phyloP scores from a whole-genome alignment of 2,113 vertebrate genomes.

The Cettia cetti region DNA sequence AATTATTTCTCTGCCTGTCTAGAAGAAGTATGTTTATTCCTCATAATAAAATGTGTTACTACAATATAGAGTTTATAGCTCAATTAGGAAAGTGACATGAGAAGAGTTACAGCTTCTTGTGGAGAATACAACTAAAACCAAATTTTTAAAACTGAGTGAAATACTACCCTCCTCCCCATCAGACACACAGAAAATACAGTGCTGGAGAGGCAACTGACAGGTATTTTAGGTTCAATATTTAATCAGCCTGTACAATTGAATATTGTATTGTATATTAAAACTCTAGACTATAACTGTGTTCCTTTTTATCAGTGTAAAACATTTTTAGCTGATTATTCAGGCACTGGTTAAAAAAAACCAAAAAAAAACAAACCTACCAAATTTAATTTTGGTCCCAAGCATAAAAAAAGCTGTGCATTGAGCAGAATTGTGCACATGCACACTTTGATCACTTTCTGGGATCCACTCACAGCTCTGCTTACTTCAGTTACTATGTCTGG shows the following conservation, averaged over 20 bases:
- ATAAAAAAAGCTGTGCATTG: not conserved
- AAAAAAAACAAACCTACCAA: not conserved
- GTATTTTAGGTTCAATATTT: not conserved
- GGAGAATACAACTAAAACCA: not conserved
- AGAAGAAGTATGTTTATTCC: conserved; percentile 29
- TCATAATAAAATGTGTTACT: conserved; percentile 36
- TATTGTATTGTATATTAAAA: not conserved
- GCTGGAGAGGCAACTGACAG: not conserved
- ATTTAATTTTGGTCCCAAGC: not conserved
- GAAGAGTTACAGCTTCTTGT: not conserved
- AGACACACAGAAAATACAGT: not conserved
- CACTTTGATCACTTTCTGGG: not conserved
- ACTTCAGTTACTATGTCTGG: not conserved
- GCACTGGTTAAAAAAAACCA: not conserved
- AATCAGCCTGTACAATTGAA: not conserved
- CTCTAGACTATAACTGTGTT: not conserved
- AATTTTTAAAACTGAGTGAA: not conserved
- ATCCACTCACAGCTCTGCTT: not conserved
- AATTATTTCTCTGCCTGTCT: conserved; percentile 20
- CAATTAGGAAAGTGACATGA: conserved; percentile 10
- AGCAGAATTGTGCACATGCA: not conserved
- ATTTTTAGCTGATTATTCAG: not conserved
- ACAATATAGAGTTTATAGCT: conserved; percentile 11
- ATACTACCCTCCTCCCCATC: not conserved
- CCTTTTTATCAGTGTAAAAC: not conserved